phyloP scores from a whole-genome alignment of 2,113 vertebrate species.

The Chamaea fasciata region DNA sequence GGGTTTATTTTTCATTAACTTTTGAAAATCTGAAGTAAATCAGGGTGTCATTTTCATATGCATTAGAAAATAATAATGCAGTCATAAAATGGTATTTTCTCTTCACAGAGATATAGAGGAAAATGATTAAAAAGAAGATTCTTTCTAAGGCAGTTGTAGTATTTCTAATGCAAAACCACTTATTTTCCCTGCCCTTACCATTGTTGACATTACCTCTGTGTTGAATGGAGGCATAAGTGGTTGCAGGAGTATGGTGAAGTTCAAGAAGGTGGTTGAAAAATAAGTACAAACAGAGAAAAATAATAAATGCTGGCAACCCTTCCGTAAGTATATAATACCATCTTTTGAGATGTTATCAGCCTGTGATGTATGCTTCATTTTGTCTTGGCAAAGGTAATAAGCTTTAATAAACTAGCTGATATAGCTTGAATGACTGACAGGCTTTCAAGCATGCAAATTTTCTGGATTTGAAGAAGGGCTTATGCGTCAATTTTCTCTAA shows the following conservation, averaged over 20 bases:
- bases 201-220: not conserved
- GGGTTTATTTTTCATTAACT: not conserved
- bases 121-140: not conserved
- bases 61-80: not conserved
- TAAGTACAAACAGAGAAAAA: not conserved
- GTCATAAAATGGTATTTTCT: not conserved
- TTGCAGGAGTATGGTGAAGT: not conserved
- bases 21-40: not conserved
- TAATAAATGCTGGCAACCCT: not conserved
- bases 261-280: not conserved
- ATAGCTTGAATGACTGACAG: not conserved
- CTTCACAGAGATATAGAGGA: not conserved
- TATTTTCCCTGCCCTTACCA: not conserved
- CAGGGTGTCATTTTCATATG: not conserved
- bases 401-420: not conserved
- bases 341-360: not conserved
- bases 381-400: not conserved
- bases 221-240: not conserved
- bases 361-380: not conserved
- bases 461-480: not conserved
- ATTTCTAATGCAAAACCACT: not conserved
- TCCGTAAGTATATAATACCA: not conserved
- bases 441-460: not conserved
- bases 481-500: not conserved
- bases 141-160: not conserved